phyloP scores from a whole-genome alignment of 2,113 vertebrate genomes.

The Macroglossus sobrinus region DNA sequence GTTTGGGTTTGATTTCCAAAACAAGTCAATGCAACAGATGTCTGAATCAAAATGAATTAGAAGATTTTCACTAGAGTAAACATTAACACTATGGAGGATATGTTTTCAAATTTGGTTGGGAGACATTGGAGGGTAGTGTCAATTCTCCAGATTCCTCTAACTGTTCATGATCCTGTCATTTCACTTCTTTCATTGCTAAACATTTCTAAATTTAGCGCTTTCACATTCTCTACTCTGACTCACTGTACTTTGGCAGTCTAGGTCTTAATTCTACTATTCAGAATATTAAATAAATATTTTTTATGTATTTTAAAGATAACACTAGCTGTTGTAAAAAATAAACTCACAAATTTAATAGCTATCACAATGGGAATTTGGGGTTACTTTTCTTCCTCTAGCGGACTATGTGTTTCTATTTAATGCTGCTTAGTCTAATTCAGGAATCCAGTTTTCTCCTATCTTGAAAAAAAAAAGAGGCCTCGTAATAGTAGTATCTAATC shows the following conservation, averaged over 20 bases:
- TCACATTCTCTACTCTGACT: not conserved
- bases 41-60: not conserved
- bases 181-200: not conserved
- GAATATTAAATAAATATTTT: not conserved
- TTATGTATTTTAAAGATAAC: not conserved
- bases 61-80: not conserved
- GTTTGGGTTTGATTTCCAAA: not conserved
- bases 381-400: not conserved
- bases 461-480: not conserved
- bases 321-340: not conserved
- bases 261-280: not conserved
- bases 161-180: not conserved
- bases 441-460: not conserved
- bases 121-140: not conserved
- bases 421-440: not conserved
- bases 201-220: not conserved
- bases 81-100: not conserved
- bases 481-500: not conserved
- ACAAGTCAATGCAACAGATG: not conserved
- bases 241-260: not conserved
- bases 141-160: not conserved
- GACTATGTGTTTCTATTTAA: not conserved
- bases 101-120: not conserved
- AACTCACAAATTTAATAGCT: not conserved
- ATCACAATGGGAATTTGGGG: not conserved